Base-by-base conservation (phyloP, 2,888 invertebrate species). In the Fragum whitleyi region DNA sequence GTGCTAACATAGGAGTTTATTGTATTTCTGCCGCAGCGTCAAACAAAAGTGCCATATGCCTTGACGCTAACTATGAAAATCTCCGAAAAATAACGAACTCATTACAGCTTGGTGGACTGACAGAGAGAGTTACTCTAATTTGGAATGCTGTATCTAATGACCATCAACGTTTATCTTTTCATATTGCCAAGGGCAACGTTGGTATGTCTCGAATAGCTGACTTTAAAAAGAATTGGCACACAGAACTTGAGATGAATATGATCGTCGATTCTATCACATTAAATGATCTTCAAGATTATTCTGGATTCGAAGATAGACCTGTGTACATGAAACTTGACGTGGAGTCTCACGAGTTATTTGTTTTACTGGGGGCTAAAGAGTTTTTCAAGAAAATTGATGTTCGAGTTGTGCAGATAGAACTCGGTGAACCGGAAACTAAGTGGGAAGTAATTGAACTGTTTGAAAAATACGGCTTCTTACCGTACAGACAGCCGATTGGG, bases 71-170 rank as follows among this genome's bases (percentile, higher is more conserved):
- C 11, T 39, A 21, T 42, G 39, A 67, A 67, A 67, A 67, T 42
- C 29, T 67, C 23, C 65, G 65, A n/a, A 67, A 39, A 39, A 14
- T 67, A 7, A 21, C 65, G 16, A 36, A 23, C 6, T 67, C 65
- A 11, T 21, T 67, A 6, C 9, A 67, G 6, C 36, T 39, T 11
- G 65, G 65, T 14, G 16, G 32, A 5, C 21, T 67, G 7, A 36
- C 21, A 2, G 23, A 36, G 1, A 67, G 39, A 7, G 65, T 21
- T 16, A 67, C 65, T 39, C 39, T 67, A 32, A 67, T 67, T n/a
- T 67, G 65, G 65, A 67, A 67, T 23, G 65, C 65, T n/a, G 65
- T 67, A 9, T 67, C 65, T 2, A 23, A 67, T 32, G 19, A 67
- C 3, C 21, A 39, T 39, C n/a, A n/a, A n/a, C n/a, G n/a, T n/a